Evolutionary conservation across 1,140 invertebrate species (phyloP), one percentile per base, ranked within the genome.

Genomic region (Rhynchophorus ferrugineus): DNA sequence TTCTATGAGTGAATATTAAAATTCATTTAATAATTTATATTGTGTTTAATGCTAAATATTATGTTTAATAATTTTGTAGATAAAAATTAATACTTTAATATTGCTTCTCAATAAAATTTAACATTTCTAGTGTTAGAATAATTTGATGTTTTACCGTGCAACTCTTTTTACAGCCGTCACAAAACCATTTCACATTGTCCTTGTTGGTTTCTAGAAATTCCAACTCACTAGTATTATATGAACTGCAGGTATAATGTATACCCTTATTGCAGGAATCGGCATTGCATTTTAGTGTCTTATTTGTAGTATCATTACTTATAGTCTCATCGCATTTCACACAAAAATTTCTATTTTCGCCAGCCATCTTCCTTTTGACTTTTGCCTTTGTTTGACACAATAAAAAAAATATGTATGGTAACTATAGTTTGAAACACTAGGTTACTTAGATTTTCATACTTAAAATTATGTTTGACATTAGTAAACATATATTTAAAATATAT

Each of bases 241-340:
- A 35, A 20, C 54, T 56, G 47, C 57, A 59, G 5, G 54, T 56
- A 29, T 59, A 57, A 21, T 59, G 57, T n/a, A 58, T 36, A 9
- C 51, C 46, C 24, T 55, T 55, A 33, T 58, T 58, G 37, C 57
- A 58, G 17, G 43, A 21, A 34, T 52, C 33, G n/a, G 47, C 36
- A 19, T 51, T 58, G 42, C 57, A 58, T 44, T 58, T 58, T 11
- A 58, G 24, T 3, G 34, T 54, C 34, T 54, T 55, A 16, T 57
- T 20, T 17, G 18, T 37, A 1, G 16, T n/a, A 16, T 34, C 22
- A 8, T 54, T 35, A 19, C 14, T 45, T 16, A 58, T 36, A 19
- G 21, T 50, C 42, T 58, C 57, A 19, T 58, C 57, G 57, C 57
- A 58, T 51, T 58, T 58, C 13, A 58, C 57, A 58, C 57, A 58